Percentiles rank a stretch among this genome's conserved stretches.
Conservation (phyloP, 2,113 vertebrate genomes). For the Alosa alosa region DNA sequence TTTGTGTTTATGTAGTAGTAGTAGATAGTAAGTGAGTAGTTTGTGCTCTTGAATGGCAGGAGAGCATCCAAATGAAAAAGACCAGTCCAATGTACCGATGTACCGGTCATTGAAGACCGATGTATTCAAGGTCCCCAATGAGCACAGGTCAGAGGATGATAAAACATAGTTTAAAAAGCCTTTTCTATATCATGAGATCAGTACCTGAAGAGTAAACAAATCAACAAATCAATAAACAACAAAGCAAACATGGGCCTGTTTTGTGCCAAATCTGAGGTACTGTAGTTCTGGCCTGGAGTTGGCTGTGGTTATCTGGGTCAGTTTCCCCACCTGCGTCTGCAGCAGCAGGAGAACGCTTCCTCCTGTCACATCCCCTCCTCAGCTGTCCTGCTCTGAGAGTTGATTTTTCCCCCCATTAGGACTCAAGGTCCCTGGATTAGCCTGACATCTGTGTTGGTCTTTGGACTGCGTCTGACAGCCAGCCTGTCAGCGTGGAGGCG, state of each 20-base stretch:
- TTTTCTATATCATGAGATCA: background rate
- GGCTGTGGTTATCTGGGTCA: background rate
- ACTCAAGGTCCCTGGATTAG: background rate
- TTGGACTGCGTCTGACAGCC: background rate
- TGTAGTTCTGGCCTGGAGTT: background rate
- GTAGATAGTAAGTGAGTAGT: background rate
- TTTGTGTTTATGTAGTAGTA: background rate
- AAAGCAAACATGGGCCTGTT: background rate
- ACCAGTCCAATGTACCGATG: background rate
- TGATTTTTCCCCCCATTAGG: background rate
- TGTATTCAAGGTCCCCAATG: background rate
- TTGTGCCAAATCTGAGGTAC: background rate
- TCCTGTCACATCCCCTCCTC: background rate
- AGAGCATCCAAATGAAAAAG: background rate
- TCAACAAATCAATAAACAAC: background rate
- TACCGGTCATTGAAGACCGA: no score
- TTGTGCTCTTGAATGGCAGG: background rate
- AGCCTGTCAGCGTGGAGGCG: background rate
- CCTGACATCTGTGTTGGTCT: constrained; percentile 10
- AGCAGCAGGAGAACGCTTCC: background rate
- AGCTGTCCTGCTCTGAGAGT: background rate
- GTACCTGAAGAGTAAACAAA: background rate
- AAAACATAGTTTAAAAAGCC: background rate
- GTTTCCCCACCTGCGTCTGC: background rate
- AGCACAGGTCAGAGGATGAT: background rate